Evolutionary conservation across 1,140 invertebrate species (phyloP).

Genomic region (Helicorthomorpha holstii): DNA sequence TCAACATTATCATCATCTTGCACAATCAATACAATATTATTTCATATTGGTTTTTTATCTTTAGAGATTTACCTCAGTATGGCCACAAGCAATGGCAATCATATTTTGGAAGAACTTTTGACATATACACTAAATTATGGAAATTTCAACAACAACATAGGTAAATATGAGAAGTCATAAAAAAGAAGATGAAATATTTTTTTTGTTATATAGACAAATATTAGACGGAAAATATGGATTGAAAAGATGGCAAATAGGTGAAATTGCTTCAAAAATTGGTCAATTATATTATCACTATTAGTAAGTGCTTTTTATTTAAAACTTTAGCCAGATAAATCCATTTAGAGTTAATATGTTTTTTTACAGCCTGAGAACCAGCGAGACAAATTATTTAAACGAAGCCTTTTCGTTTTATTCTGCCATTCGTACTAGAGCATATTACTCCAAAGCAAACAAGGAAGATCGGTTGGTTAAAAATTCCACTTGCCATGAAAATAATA

Average conservation of each 20-base stretch:
- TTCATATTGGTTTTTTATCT: too few species aligned
- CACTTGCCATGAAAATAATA: neutral
- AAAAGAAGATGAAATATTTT: neutral
- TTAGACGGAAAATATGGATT: constrained; percentile 87
- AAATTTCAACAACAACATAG: constrained; percentile 96
- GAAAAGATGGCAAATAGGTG: constrained; percentile 96
- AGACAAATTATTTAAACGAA: constrained; percentile 90
- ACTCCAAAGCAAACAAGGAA: constrained; percentile 81
- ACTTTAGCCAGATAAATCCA: neutral
- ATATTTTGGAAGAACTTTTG: constrained; percentile 92
- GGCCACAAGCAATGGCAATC: constrained; percentile 96
- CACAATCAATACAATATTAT: too few species aligned
- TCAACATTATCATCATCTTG: too few species aligned
- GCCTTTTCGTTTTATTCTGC: constrained; percentile 92
- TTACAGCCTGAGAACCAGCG: constrained; percentile 71
- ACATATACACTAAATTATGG: constrained; percentile 96
- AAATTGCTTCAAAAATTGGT: constrained; percentile 96
- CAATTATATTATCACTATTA: constrained; percentile 99
- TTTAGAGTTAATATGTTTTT: constrained; percentile 16
- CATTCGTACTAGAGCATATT: constrained; percentile 82
- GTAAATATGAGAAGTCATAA: constrained; percentile 26
- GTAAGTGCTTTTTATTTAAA: constrained; percentile 38
- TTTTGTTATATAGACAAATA: constrained; percentile 39
- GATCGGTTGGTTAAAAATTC: constrained; percentile 41
- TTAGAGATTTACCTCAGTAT: constrained; percentile 84